Evolutionary conservation across 2,888 invertebrate genomes (phyloP), one percentile per base, ranked within the genome.

Genomic region (Trissolcus japonicus): DNA sequence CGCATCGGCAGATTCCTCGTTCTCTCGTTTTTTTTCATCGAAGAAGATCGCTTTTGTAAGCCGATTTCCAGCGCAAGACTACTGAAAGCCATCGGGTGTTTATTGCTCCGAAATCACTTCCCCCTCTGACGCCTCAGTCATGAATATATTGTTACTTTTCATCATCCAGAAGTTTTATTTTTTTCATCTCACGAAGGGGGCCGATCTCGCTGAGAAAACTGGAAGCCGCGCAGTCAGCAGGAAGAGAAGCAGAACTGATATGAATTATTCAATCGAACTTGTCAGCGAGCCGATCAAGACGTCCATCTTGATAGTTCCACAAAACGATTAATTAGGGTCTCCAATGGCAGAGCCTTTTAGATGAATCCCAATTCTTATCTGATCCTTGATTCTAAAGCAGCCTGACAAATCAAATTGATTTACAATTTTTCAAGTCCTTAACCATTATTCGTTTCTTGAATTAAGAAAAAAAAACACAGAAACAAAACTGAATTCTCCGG

Each of bases 1-100:
- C 66, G 69, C 68, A 59, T 59, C 71, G 63, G 67, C 67, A 62
- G 71, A 62, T 76, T 79, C 65, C 43, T 71, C 60, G 54, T 72
- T 72, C 68, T 75, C 75, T 75, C 66, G n/a, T n/a, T n/a, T 71
- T 71, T 77, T 62, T 51, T 17, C 46, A 43, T 17, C 57, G 25
- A 19, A 60, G 25, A 19, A 60, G 54, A 69, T 79, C 76, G 71
- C 71, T 74, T 76, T 76, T 71, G 56, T 69, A 63, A 60, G 46
- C 16, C 62, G 75, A 75, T 68, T 68, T 75, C 40, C 48, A 48
- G 2, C 14, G 19, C 57, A 67, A 73, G 73, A 60, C 77, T 54
- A 57, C 65, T 9, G 67, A 55, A 65, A 76, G 69, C 56, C 48
- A 16, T n/a, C 60, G 73, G 72, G 71, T 72, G 68, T 68, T 75